phyloP scores from a whole-genome alignment of 2,888 invertebrate species.

The Melanostoma mellinum region DNA sequence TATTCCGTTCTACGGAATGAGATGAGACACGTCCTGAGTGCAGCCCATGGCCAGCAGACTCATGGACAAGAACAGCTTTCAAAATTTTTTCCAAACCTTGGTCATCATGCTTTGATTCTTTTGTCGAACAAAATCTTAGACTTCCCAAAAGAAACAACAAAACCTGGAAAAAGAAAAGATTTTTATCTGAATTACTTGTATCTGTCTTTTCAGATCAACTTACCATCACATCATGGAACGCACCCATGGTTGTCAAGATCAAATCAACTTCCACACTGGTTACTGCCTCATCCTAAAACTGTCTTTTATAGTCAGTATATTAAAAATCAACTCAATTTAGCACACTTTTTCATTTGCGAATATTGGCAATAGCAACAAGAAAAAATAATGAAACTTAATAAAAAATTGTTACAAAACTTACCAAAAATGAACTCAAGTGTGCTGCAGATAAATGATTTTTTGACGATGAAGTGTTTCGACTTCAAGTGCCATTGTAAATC shows the following conservation, averaged over 20 bases:
- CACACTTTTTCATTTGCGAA: conserved; percentile 5
- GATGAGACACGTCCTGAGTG: conserved; percentile 1
- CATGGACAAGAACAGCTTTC: conserved; percentile 36
- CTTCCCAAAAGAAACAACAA: conserved; percentile 25
- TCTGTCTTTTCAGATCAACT: neutral
- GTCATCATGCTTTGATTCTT: neutral
- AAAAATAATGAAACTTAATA: conserved; percentile 4
- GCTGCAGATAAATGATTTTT: conserved; percentile 35
- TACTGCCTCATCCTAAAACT: conserved; percentile 15
- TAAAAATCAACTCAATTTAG: conserved; percentile 31
- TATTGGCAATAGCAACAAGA: conserved; percentile 18
- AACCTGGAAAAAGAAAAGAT: conserved; percentile 8
- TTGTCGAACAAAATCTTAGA: neutral
- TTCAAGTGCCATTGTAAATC: conserved; percentile 58
- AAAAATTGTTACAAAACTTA: neutral
- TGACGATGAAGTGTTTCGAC: conserved; percentile 45
- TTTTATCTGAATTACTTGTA: neutral
- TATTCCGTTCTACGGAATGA: neutral
- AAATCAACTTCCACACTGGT: conserved; percentile 43
- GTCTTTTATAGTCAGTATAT: conserved; percentile 48
- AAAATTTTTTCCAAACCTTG: conserved; percentile 21
- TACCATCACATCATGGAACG: conserved; percentile 25
- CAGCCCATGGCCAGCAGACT: conserved; percentile 17
- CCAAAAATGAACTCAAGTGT: neutral
- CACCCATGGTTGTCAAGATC: conserved; percentile 39